Base-by-base conservation (phyloP, 2,888 invertebrate species). In the Ectemnius lituratus region DNA sequence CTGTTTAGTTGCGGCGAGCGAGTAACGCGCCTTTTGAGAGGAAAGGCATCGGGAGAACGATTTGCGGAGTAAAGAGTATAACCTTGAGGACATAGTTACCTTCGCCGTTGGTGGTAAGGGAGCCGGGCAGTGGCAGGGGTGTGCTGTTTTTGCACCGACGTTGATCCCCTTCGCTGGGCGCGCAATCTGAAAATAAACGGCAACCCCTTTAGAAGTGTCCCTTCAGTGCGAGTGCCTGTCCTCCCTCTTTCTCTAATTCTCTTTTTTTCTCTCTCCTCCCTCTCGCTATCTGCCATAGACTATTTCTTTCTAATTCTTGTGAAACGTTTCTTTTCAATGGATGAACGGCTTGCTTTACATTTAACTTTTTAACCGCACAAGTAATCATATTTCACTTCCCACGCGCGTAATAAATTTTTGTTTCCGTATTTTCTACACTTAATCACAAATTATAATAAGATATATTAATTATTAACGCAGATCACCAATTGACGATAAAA, bases 101-200 rank as follows among this genome's bases (percentile, higher is more conserved):
- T 94, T 96, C 95, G 87, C 96, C 96, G 91, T 96, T 95, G 89
- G 96, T 96, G 90, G 96, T 95, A 87, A 96, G 93, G 82, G 96
- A 96, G 86, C 94, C 95, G 83, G 93, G 93, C 85, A 92, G 93
- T 90, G 94, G 94, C 92, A 94, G 93, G 90, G 93, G 93, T 82
- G 93, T 91, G 49, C 92, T 92, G 90, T 93, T 91, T 91, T 94
- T 92, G 86, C 93, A 94, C 78, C 91, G 88, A 75, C 90, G 88
- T 81, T 91, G 89, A 85, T 90, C 89, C 89, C 94, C 94, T 92
- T 96, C 96, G 91, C 95, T 96, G 87, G 93, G 93, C 81, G 93
- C 93, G 85, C 93, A 93, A 91, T 94, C 94, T 94, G 92, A 76
- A 93, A 93, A 80, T 86, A 85, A 85, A 85, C 83, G 80, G 70